Conservation (phyloP, 92 coral and sea anemone species). For the Pocillopora grandis region DNA sequence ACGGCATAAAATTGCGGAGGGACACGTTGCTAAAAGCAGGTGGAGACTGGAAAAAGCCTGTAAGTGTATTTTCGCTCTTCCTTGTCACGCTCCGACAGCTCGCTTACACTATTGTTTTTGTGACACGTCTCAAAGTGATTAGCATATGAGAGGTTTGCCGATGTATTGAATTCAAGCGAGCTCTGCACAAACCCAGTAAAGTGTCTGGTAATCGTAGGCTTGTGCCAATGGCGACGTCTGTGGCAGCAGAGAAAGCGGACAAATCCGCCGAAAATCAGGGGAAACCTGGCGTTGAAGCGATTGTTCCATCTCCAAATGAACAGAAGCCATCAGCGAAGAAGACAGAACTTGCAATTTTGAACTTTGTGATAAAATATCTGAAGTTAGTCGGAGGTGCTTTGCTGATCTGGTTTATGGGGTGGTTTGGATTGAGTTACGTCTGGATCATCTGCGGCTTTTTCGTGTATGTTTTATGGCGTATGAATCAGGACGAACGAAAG, state of each 20-base stretch:
- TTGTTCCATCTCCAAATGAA: slow-evolving; percentile 45
- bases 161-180: slow-evolving; percentile 10
- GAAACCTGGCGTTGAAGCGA: slow-evolving; percentile 27
- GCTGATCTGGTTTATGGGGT: slow-evolving; percentile 93
- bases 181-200: slow-evolving; percentile 15
- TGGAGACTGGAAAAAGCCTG: background rate
- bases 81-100: background rate
- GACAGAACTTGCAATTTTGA: slow-evolving; percentile 71
- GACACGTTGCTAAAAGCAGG: background rate
- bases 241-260: slow-evolving; percentile 40
- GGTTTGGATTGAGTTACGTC: slow-evolving; percentile 86
- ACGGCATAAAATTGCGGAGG: background rate
- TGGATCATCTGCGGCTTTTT: slow-evolving; percentile 88
- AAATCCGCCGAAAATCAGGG: slow-evolving; percentile 21
- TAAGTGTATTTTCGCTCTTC: background rate
- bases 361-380: slow-evolving; percentile 82
- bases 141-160: slow-evolving; percentile 28
- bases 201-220: slow-evolving; percentile 7
- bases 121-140: slow-evolving; percentile 40
- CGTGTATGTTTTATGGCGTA: slow-evolving; percentile 79
- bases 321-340: slow-evolving; percentile 65
- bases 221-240: slow-evolving; percentile 40
- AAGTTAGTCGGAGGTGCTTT: slow-evolving; percentile 94
- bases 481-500: slow-evolving; percentile 82
- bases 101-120: slow-evolving; percentile 13